Percentiles rank a stretch among this genome's conserved stretches.
Evolutionary conservation across 2,888 invertebrate species (phyloP).

Genomic region (Leptopilina drosophilae): DNA sequence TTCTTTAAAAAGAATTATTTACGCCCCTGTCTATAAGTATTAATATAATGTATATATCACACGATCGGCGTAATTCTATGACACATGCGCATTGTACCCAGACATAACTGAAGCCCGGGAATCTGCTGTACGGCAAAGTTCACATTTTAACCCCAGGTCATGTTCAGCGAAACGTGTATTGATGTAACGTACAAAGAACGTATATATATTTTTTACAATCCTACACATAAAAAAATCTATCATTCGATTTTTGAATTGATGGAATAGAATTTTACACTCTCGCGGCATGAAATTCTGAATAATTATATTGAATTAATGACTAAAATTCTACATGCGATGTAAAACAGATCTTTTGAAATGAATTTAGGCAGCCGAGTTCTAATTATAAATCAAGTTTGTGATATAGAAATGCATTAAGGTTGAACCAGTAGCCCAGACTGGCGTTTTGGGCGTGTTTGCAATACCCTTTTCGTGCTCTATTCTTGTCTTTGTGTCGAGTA

Average conservation of each 20-base stretch:
- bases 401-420: slow-evolving; percentile 23
- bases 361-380: neutral
- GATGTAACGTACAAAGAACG: neutral
- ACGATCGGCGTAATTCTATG: neutral
- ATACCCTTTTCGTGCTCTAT: slow-evolving; percentile 48
- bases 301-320: neutral
- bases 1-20: neutral
- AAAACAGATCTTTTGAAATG: neutral
- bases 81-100: slow-evolving; percentile 31
- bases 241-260: no score
- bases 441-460: slow-evolving; percentile 9
- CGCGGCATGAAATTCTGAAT: no score
- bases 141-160: slow-evolving; percentile 51
- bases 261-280: no score
- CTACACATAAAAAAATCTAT: no score
- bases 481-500: slow-evolving; percentile 43
- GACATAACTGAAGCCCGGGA: slow-evolving; percentile 29
- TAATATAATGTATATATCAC: neutral
- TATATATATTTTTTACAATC: neutral
- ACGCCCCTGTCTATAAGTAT: slow-evolving; percentile 1
- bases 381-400: slow-evolving; percentile 11
- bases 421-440: slow-evolving; percentile 29
- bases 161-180: slow-evolving; percentile 36
- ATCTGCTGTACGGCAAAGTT: slow-evolving; percentile 46
- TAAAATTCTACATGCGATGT: neutral